Evolutionary conservation across 2,797 vertebrate genomes (phyloP).

Genomic region (Lutjanus argentimaculatus): DNA sequence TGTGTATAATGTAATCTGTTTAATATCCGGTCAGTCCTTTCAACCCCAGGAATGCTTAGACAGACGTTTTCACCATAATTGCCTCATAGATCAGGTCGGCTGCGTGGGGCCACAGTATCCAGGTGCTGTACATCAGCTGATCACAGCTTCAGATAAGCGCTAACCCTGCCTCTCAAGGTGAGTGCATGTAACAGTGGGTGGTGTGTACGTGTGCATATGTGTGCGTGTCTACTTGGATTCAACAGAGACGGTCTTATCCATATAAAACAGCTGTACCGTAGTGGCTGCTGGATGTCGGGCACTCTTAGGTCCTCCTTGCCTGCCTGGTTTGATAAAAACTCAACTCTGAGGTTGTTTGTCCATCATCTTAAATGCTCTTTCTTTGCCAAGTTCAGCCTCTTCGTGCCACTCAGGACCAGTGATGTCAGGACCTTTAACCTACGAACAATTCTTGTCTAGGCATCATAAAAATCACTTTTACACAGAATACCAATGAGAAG

Average conservation of each 20-base stretch:
- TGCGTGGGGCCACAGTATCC: constrained; percentile 42
- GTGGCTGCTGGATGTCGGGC: constrained; percentile 14
- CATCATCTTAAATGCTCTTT: neutral
- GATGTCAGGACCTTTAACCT: neutral
- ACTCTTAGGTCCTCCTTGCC: neutral
- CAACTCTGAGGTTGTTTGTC: neutral
- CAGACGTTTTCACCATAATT: constrained; percentile 77
- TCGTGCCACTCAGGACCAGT: neutral
- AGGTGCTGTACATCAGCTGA: constrained; percentile 72
- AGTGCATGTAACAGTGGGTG: constrained; percentile 22
- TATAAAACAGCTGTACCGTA: constrained; percentile 32
- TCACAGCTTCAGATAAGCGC: constrained; percentile 68
- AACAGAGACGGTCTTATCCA: constrained; percentile 9
- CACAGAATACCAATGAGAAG: neutral
- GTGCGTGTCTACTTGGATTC: constrained; percentile 2
- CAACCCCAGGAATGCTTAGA: constrained; percentile 79
- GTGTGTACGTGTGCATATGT: constrained; percentile 21
- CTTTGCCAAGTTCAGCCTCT: neutral
- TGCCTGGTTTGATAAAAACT: constrained; percentile 7
- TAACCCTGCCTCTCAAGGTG: constrained; percentile 60
- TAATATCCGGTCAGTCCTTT: constrained; percentile 79
- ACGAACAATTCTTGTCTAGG: neutral
- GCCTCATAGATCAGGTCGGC: constrained; percentile 74
- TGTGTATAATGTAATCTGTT: constrained; percentile 79
- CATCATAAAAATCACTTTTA: neutral